A percentile compares a stretch with the other conserved stretches of the same genome.
Conservation (phyloP, 2,888 invertebrate species). For the Pyrocoelia pectoralis region DNA sequence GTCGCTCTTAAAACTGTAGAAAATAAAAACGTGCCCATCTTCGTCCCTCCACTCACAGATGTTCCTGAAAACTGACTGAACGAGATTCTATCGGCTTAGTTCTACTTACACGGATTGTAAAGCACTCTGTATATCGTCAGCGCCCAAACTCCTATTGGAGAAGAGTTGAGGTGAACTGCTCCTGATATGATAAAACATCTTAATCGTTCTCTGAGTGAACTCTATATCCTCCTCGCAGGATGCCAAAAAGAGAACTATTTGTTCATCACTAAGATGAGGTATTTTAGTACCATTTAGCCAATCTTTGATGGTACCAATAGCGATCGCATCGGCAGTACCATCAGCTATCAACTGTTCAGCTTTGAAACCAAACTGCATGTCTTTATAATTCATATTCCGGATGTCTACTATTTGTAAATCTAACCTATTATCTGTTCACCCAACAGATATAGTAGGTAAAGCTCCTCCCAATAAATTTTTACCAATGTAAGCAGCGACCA, state of each 20-base stretch:
- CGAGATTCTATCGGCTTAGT: background rate
- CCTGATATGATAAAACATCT: background rate
- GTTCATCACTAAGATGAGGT: background rate
- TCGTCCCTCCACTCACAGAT: background rate
- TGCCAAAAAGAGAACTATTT: background rate
- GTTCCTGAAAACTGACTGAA: background rate
- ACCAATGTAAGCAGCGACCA: no score
- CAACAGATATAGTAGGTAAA: no score
- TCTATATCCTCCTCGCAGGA: background rate
- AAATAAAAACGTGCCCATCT: background rate
- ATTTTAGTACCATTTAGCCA: background rate
- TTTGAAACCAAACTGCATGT: background rate
- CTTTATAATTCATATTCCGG: background rate
- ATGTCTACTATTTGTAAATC: no score
- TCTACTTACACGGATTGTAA: background rate
- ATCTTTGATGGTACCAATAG: background rate
- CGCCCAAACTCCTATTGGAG: background rate
- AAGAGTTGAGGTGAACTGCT: background rate
- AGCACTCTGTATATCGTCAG: background rate
- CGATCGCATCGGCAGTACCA: background rate
- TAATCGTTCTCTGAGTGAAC: background rate
- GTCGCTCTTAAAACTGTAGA: background rate
- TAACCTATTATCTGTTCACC: no score
- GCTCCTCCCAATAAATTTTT: no score
- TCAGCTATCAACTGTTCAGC: background rate